These are phyloP conservation scores for Hydrophis major DNA, from an alignment of 2,797 vertebrate genomes.

Conservation along the genomic window DNA sequence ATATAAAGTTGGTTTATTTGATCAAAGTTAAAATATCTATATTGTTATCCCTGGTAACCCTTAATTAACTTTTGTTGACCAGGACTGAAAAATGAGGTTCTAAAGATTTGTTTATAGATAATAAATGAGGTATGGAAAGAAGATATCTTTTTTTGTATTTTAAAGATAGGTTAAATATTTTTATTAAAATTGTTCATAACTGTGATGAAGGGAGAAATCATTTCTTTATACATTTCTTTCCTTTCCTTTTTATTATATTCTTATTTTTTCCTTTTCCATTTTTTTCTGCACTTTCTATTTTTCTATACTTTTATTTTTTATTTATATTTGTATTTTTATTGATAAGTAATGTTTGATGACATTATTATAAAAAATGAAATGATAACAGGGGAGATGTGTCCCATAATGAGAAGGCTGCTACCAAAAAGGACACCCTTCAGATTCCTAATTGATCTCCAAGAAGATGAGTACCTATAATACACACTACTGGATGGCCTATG, in stretches of 20 bases:
- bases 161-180: not conserved
- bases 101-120: no score
- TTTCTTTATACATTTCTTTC: not conserved
- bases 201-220: not conserved
- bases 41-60: no score
- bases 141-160: not conserved
- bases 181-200: not conserved
- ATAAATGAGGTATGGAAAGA: not conserved
- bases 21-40: no score
- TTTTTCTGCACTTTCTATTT: not conserved
- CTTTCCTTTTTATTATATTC: not conserved
- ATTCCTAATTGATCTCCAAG: not conserved
- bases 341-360: not conserved
- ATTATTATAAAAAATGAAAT: not conserved
- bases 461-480: not conserved
- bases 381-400: not conserved
- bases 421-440: not conserved
- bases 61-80: no score
- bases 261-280: not conserved
- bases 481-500: not conserved
- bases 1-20: no score
- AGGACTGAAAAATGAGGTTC: no score
- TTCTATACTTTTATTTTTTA: not conserved
- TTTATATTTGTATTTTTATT: not conserved
- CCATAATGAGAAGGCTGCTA: not conserved